These are phyloP conservation scores for Centropus unirufus DNA, from an alignment of 2,113 vertebrate species.

Conservation along the genomic window DNA sequence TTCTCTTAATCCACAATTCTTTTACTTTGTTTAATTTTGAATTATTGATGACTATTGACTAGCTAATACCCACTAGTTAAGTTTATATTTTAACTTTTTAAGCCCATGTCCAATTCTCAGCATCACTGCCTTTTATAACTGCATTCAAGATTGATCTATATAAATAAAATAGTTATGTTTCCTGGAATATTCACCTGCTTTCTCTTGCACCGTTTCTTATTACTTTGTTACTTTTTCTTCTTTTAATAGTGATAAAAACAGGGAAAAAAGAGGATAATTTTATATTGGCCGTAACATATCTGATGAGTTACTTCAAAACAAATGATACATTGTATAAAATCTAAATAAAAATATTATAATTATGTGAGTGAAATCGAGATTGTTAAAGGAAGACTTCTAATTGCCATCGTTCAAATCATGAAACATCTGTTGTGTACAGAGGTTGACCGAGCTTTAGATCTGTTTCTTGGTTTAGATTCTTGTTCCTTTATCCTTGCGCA, in stretches of 20 bases:
- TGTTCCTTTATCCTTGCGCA: background rate
- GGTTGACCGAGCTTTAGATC: background rate
- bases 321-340: background rate
- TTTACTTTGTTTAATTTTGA: background rate
- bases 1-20: background rate
- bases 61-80: background rate
- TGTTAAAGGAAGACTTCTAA: background rate
- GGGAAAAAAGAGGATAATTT: background rate
- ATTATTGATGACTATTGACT: background rate
- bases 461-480: background rate
- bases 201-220: background rate
- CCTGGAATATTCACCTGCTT: background rate
- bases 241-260: background rate
- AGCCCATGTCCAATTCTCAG: background rate
- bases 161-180: background rate
- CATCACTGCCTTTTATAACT: background rate
- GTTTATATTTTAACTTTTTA: background rate
- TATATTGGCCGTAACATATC: background rate
- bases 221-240: background rate
- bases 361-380: background rate
- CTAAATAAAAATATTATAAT: background rate
- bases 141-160: background rate
- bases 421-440: background rate
- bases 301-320: background rate
- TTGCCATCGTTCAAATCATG: background rate